These are phyloP conservation scores for Metacarcinus magister DNA, from an alignment of 2,888 invertebrate species.

Conservation along the genomic window DNA sequence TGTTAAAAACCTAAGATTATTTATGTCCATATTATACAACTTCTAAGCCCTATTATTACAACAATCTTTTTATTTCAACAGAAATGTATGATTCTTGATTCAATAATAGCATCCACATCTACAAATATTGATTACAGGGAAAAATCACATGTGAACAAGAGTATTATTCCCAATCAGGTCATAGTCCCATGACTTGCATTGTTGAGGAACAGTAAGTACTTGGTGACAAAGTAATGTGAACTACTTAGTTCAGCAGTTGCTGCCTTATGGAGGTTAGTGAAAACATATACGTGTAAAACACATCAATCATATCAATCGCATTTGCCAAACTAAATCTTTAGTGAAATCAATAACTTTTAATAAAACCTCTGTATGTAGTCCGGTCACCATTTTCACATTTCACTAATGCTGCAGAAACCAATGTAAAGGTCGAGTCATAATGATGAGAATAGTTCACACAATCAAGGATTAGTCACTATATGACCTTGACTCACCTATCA, in stretches of 20 bases:
- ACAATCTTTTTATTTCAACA: neutral
- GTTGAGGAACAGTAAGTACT: neutral
- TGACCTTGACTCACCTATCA: neutral
- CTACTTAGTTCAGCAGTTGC: neutral
- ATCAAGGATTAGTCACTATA: neutral
- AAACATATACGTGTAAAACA: neutral
- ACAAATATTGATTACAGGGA: conserved; percentile 1
- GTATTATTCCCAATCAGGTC: neutral
- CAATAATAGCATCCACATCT: neutral
- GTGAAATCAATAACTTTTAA: neutral
- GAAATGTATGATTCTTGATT: conserved; percentile 16
- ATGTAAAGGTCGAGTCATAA: neutral
- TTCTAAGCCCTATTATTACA: neutral
- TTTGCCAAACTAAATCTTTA: neutral
- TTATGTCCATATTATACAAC: conserved; percentile 18
- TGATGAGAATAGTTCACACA: neutral
- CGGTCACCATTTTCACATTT: neutral
- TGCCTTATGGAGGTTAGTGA: neutral
- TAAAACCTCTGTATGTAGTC: conserved; percentile 12
- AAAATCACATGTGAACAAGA: neutral
- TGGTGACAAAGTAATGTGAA: neutral
- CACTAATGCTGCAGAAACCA: neutral
- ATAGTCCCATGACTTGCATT: neutral
- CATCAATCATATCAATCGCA: neutral
- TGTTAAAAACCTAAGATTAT: conserved; percentile 34